A percentile compares a stretch with the other conserved stretches of the same genome.
Evolutionary conservation across 1,140 invertebrate genomes (phyloP).

Genomic region (Procambarus clarkii): DNA sequence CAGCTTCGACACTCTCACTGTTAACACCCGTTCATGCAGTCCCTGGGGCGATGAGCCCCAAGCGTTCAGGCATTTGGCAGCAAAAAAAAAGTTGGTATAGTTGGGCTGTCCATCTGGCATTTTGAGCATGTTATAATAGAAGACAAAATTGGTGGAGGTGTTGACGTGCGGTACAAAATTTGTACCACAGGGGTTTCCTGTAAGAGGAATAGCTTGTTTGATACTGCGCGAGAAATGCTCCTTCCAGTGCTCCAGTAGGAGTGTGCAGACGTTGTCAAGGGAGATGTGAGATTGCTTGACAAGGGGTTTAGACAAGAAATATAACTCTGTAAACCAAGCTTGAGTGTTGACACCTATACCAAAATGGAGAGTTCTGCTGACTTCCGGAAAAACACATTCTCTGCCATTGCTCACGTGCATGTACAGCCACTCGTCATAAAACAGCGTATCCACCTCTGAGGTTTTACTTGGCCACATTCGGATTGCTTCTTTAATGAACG

Average conservation of each 20-base stretch:
- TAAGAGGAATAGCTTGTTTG: neutral
- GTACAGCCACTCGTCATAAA: constrained; percentile 70
- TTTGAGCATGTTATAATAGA: constrained; percentile 10
- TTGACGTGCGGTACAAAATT: constrained; percentile 25
- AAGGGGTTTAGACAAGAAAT: constrained; percentile 19
- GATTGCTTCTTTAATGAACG: constrained; percentile 49
- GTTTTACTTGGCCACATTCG: constrained; percentile 34
- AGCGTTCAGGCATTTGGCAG: constrained; percentile 40
- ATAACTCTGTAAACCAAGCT: constrained; percentile 32
- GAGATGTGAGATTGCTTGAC: neutral
- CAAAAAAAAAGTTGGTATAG: constrained; percentile 23
- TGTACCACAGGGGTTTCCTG: constrained; percentile 13
- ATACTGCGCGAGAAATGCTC: constrained; percentile 21
- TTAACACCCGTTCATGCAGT: constrained; percentile 25
- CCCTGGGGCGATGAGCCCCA: constrained; percentile 37
- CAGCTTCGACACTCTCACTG: constrained; percentile 8
- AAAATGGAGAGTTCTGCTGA: constrained; percentile 54
- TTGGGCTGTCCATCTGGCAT: constrained; percentile 25
- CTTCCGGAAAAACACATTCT: constrained; percentile 66
- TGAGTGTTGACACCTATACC: constrained; percentile 63
- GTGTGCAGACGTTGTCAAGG: neutral
- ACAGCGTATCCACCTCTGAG: constrained; percentile 3
- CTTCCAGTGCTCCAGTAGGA: constrained; percentile 11
- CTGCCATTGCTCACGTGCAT: constrained; percentile 24
- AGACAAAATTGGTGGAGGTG: constrained; percentile 16